A percentile compares a stretch with the other conserved stretches of the same genome.
phyloP scores from a whole-genome alignment of 2,797 vertebrate genomes.

The Tenualosa thibaudeaui region DNA sequence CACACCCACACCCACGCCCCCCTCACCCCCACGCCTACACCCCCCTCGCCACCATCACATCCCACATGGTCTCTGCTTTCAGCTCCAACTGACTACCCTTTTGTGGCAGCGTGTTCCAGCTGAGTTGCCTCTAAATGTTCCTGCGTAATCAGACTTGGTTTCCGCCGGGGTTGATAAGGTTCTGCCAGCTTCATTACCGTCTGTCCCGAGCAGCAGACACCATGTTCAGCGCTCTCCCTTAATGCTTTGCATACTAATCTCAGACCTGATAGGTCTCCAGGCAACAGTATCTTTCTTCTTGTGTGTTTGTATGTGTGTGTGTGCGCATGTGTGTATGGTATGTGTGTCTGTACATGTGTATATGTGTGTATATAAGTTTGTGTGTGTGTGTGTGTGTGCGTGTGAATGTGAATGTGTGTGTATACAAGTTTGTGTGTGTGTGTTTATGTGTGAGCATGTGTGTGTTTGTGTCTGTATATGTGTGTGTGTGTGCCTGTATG shows the following conservation, averaged over 20 bases:
- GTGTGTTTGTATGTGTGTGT: conserved; percentile 4
- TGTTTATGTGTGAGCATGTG: neutral
- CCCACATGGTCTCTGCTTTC: conserved; percentile 24
- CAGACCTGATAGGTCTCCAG: conserved; percentile 48
- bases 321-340: conserved; percentile 34
- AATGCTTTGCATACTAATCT: conserved; percentile 72
- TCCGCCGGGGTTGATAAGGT: conserved; percentile 60
- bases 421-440: neutral
- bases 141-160: conserved; percentile 57
- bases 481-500: neutral
- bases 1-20: neutral
- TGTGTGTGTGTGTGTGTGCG: neutral
- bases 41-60: conserved; percentile 26
- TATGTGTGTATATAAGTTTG: neutral
- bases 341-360: neutral
- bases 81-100: conserved; percentile 33
- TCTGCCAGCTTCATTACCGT: conserved; percentile 62
- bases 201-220: conserved; percentile 61
- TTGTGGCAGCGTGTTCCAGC: conserved; percentile 23
- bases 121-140: conserved; percentile 42
- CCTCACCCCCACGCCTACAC: conserved; percentile 10
- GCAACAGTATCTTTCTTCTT: conserved; percentile 56
- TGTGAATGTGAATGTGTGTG: neutral
- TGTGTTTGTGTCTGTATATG: neutral
- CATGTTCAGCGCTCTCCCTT: conserved; percentile 57